phyloP scores from a whole-genome alignment of 2,113 vertebrate species.

The Macroglossus sobrinus region DNA sequence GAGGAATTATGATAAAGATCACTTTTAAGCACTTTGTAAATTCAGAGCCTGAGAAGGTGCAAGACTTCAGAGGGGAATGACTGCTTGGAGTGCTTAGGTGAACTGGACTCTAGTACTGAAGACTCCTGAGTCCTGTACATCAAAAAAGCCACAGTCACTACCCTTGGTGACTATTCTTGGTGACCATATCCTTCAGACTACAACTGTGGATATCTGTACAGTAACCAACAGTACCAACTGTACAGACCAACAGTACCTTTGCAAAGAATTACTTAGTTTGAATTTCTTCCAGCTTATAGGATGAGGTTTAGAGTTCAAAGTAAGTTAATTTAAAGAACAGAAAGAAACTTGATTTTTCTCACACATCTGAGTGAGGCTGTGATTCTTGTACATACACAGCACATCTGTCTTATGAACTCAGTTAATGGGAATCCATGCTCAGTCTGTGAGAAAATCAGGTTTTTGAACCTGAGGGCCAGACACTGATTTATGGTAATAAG shows the following conservation, averaged over 20 bases:
- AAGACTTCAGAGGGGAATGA: background rate
- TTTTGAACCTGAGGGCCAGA: background rate
- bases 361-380: background rate
- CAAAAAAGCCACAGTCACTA: background rate
- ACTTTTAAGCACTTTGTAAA: background rate
- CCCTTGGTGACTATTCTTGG: background rate
- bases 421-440: background rate
- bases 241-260: background rate
- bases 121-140: background rate
- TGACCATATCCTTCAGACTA: background rate
- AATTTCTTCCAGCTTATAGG: background rate
- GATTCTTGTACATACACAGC: background rate
- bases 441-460: background rate
- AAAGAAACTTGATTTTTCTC: background rate
- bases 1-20: background rate
- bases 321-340: conserved; percentile 15
- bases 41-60: background rate
- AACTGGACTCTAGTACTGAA: background rate
- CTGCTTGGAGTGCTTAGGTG: background rate
- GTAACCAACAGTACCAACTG: no score
- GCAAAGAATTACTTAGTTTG: background rate
- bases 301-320: background rate
- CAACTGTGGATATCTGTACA: background rate
- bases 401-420: background rate
- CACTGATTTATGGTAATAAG: background rate